These are phyloP conservation scores for Sthenelais limicola DNA, from an alignment of 2,888 invertebrate genomes.

Conservation along the genomic window DNA sequence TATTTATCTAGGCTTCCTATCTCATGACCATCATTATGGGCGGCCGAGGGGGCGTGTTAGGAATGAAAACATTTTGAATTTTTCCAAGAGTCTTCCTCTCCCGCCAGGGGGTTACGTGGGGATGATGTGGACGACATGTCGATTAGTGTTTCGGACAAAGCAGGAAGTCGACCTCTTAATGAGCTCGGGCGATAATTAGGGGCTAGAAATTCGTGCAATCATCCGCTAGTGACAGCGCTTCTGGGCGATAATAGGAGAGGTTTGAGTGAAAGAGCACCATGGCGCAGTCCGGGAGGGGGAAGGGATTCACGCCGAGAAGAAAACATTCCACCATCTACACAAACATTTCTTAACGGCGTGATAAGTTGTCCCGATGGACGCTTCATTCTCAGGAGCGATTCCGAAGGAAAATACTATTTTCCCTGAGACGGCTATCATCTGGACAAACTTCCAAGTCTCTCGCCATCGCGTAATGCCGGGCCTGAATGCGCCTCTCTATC, in stretches of 20 bases:
- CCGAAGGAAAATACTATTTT: conserved; percentile 2
- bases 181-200: conserved; percentile 23
- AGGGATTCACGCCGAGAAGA: conserved; percentile 26
- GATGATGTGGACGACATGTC: not conserved
- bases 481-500: too few species aligned
- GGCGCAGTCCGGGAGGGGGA: conserved; percentile 13
- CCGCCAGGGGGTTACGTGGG: not conserved
- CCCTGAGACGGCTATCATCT: not conserved
- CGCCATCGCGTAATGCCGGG: not conserved
- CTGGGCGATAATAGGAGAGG: conserved; percentile 17
- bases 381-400: not conserved
- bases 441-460: not conserved
- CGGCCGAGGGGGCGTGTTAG: too few species aligned
- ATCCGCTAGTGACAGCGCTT: not conserved
- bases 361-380: conserved; percentile 22
- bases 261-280: not conserved
- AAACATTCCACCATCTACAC: conserved; percentile 14
- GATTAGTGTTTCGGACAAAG: conserved; percentile 2
- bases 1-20: too few species aligned
- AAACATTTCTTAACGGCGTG: conserved; percentile 14
- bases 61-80: conserved; percentile 30
- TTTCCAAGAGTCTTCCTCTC: not conserved
- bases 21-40: too few species aligned
- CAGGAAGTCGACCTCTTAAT: not conserved
- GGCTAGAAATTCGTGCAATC: not conserved